phyloP scores from a whole-genome alignment of 2,888 invertebrate species.

The Drosophila maculinotata region DNA sequence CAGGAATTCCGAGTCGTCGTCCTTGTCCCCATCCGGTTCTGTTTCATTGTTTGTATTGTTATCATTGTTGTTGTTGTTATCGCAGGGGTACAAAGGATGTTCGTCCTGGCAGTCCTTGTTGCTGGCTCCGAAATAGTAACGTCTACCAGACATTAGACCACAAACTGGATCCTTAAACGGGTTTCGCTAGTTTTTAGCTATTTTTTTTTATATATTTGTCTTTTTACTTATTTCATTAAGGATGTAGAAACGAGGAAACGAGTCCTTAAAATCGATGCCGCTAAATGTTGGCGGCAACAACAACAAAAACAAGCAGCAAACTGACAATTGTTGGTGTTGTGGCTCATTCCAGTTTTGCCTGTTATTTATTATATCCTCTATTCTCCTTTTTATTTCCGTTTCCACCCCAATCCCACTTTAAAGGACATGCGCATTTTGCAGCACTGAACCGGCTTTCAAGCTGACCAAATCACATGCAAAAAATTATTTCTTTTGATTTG shows the following conservation, averaged over 20 bases:
- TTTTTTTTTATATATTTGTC: constrained; percentile 1
- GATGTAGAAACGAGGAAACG: constrained; percentile 40
- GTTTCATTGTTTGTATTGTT: constrained; percentile 38
- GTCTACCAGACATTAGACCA: constrained; percentile 71
- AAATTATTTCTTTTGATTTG: background rate
- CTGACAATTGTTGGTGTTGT: constrained; percentile 76
- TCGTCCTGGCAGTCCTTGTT: constrained; percentile 53
- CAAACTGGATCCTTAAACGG: constrained; percentile 55
- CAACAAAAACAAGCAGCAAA: constrained; percentile 33
- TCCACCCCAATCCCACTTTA: constrained; percentile 58
- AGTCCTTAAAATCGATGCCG: constrained; percentile 69
- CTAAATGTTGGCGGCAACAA: constrained; percentile 37
- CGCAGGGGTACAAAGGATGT: constrained; percentile 44
- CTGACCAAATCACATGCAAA: constrained; percentile 1
- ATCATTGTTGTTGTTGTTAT: constrained; percentile 36
- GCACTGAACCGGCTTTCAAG: background rate
- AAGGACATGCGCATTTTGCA: constrained; percentile 55
- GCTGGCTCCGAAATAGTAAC: constrained; percentile 66
- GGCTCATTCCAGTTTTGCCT: constrained; percentile 77
- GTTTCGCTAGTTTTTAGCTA: constrained; percentile 50
- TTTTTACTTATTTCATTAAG: constrained; percentile 20
- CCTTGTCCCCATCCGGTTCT: constrained; percentile 66
- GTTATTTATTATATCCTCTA: constrained; percentile 77
- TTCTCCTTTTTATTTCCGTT: constrained; percentile 61
- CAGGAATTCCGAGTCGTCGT: constrained; percentile 80